Percentiles rank a stretch among this genome's conserved stretches.
Conservation (phyloP, 1,140 invertebrate species). For the Musca vetustissima region DNA sequence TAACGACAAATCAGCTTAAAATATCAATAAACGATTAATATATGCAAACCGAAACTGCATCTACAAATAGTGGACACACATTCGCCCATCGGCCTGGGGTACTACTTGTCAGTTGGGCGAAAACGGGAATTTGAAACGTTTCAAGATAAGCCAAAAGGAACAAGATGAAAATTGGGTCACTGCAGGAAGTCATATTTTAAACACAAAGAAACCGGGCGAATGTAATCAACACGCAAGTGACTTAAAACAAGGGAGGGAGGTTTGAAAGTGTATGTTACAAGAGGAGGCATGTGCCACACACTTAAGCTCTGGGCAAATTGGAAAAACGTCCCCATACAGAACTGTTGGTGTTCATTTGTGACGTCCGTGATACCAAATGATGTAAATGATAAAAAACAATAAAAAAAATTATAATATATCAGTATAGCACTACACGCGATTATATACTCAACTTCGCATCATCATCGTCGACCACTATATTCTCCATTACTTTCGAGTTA, state of each 20-base stretch:
- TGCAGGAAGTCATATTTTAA: slow-evolving; percentile 16
- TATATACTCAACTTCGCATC: too few species aligned
- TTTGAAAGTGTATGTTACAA: neutral
- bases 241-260: neutral
- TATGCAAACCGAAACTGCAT: neutral
- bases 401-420: too few species aligned
- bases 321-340: too few species aligned
- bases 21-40: slow-evolving; percentile 23
- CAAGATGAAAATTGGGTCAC: slow-evolving; percentile 10
- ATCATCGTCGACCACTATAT: too few species aligned
- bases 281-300: slow-evolving; percentile 13
- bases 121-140: neutral
- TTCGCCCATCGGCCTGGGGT: too few species aligned
- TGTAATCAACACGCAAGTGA: slow-evolving; percentile 18
- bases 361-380: too few species aligned
- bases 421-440: too few species aligned
- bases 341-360: too few species aligned
- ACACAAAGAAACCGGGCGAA: neutral
- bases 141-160: neutral
- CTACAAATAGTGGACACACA: neutral
- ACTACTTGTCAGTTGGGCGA: neutral
- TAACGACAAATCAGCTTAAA: slow-evolving; percentile 24
- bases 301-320: too few species aligned
- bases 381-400: too few species aligned
- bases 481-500: too few species aligned